A percentile compares a stretch with the other conserved stretches of the same genome.
Evolutionary conservation across 2,888 invertebrate species (phyloP).

Genomic region (Drosophila imparisetae): DNA sequence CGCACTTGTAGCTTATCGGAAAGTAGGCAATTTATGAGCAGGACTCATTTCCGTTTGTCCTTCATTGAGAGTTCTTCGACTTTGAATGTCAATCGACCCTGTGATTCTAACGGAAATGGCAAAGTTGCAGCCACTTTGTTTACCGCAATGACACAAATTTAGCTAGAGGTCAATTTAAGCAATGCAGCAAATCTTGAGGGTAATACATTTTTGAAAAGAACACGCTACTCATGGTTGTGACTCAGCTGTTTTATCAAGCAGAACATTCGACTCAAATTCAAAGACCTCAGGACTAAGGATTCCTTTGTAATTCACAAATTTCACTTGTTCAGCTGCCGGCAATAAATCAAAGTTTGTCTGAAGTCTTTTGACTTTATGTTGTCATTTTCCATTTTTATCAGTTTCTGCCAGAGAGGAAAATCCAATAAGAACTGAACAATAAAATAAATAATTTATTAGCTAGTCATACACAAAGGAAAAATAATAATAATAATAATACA

Average conservation of each 20-base stretch:
- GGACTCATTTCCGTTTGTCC: neutral
- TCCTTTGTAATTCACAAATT: neutral
- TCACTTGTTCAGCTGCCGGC: neutral
- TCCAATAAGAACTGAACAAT: slow-evolving; percentile 6
- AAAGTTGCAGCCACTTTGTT: neutral
- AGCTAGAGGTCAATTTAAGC: neutral
- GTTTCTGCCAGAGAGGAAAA: neutral
- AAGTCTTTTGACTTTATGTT: neutral
- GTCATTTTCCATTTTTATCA: neutral
- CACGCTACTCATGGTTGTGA: neutral
- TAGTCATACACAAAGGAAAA: slow-evolving; percentile 16
- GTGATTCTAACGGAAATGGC: neutral
- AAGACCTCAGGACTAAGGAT: neutral
- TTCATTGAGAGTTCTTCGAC: neutral
- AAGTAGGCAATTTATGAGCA: neutral
- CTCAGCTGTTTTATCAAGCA: neutral
- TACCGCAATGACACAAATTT: neutral
- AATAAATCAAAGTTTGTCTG: slow-evolving; percentile 1
- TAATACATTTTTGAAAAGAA: neutral
- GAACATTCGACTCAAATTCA: neutral
- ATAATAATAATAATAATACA: slow-evolving; percentile 17
- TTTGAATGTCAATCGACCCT: neutral
- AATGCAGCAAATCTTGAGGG: neutral
- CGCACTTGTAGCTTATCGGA: neutral
- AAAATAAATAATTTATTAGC: slow-evolving; percentile 31